Evolutionary conservation across 2,888 invertebrate species (phyloP).

Genomic region (Orthonevra nobilis): DNA sequence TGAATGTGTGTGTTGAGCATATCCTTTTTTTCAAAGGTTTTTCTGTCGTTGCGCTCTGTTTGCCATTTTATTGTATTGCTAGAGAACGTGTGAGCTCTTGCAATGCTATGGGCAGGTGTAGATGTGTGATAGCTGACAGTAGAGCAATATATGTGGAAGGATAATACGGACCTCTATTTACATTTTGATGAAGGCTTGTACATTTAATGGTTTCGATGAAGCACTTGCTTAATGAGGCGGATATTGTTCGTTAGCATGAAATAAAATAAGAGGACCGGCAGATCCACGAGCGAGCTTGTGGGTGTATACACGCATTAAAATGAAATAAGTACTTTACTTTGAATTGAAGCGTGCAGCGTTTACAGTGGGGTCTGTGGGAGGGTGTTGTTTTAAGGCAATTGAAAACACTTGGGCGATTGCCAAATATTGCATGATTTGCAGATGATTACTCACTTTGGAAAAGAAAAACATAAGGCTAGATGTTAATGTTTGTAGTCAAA

Average conservation of each 20-base stretch:
- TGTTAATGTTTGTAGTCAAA: too few relatives aligned
- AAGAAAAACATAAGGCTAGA: too few relatives aligned
- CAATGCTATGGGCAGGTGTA: too few relatives aligned
- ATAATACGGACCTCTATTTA: slow-evolving; percentile 32
- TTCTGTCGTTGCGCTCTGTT: neutral
- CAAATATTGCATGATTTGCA: too few relatives aligned
- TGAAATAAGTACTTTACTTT: neutral
- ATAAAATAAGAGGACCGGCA: slow-evolving; percentile 24
- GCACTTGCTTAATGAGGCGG: slow-evolving; percentile 65
- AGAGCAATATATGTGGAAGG: slow-evolving; percentile 28
- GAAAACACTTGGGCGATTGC: too few relatives aligned
- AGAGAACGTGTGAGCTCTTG: too few relatives aligned
- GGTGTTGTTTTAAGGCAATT: too few relatives aligned
- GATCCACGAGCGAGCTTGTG: slow-evolving; percentile 28
- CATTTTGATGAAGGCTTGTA: slow-evolving; percentile 56
- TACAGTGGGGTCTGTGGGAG: neutral
- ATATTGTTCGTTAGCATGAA: slow-evolving; percentile 66
- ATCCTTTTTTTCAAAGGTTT: slow-evolving; percentile 1
- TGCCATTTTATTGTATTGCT: too few relatives aligned
- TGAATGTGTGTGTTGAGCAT: slow-evolving; percentile 36
- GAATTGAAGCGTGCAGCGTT: neutral
- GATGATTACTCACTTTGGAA: too few relatives aligned
- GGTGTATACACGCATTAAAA: neutral
- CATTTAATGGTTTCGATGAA: slow-evolving; percentile 56
- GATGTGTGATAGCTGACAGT: too few relatives aligned